phyloP scores from a whole-genome alignment of 2,797 vertebrate genomes.

The Microhierax caerulescens region DNA sequence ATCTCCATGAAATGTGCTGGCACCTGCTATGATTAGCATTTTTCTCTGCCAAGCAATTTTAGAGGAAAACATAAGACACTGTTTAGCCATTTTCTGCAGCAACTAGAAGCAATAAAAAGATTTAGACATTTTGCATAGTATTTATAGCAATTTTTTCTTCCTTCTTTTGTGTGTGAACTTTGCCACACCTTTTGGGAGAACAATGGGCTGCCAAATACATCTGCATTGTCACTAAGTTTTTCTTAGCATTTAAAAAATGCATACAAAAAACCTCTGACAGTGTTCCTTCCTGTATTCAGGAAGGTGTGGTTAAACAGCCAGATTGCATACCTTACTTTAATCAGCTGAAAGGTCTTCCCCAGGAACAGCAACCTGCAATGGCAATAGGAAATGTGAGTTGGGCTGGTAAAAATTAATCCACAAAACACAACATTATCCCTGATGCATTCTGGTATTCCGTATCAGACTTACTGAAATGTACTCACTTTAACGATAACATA shows the following conservation, averaged over 20 bases:
- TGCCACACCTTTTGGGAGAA: conserved; percentile 43
- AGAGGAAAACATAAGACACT: neutral
- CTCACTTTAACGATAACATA: neutral
- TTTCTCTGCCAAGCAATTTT: neutral
- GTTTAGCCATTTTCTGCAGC: neutral
- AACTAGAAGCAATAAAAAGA: neutral
- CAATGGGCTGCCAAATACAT: conserved; percentile 25
- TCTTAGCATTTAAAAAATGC: conserved; percentile 31
- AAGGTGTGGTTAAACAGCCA: conserved; percentile 29
- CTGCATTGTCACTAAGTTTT: conserved; percentile 38
- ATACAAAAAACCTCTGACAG: conserved; percentile 6
- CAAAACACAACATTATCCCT: neutral
- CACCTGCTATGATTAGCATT: neutral
- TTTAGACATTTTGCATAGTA: neutral
- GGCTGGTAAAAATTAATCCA: neutral
- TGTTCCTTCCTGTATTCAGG: neutral
- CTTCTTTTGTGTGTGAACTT: conserved; percentile 41
- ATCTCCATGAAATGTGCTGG: neutral
- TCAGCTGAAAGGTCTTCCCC: conserved; percentile 2
- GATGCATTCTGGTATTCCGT: neutral
- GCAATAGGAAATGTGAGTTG: neutral
- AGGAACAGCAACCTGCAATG: neutral
- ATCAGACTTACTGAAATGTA: neutral
- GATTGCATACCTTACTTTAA: neutral
- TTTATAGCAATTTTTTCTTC: neutral